Base-by-base conservation (phyloP, 64 coral and sea anemone genomes). In the Platygyra sinensis region DNA sequence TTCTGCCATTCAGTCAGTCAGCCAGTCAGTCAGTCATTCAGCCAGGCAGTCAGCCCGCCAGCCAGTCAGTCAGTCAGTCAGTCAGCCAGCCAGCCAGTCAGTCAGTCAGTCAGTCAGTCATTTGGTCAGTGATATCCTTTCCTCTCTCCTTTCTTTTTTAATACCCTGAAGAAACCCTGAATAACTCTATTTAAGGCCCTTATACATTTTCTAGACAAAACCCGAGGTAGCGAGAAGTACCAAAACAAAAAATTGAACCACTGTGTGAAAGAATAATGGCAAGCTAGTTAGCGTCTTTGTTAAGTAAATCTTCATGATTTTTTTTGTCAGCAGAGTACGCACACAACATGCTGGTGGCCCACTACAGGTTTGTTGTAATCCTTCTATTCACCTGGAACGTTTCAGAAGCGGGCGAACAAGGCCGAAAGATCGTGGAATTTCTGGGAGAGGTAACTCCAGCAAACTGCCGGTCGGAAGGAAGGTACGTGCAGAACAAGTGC, bases 401-500 rank as follows among this genome's bases (percentile, higher is more conserved):
- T 71, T 67, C 63, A 22, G 62, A 72, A 28, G 65, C n/a, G 0
- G 62, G 63, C 38, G n/a, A 29, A 28, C 63, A 69, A 9, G 10
- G 25, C 3, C 33, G 33, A n/a, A 69, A 25, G 8, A 69, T 69
- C 4, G 10, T 25, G 22, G 14, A 25, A 71, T 4, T 52, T 15
- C 24, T n/a, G 6, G 5, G 0, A 49, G 38, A 28, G 42, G 42
- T 5, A 46, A 46, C 59, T 12, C 62, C n/a, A 14, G 5, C 1
- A 46, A 13, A 30, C 22, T 93, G 84, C 55, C 4, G 1, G 33
- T 36, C 33, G 78, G 52, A 93, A 30, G 85, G 82, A 15, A 64
- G 75, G 12, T 72, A 30, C 24, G 85, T 62, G 22, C 67, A 80
- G 18, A 86, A 95, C 77, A 30, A 80, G 64, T 95, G 89, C 29